Evolutionary conservation across 2,113 vertebrate genomes (phyloP), one percentile per base, ranked within the genome.

Genomic region (Hyperopisus bebe): DNA sequence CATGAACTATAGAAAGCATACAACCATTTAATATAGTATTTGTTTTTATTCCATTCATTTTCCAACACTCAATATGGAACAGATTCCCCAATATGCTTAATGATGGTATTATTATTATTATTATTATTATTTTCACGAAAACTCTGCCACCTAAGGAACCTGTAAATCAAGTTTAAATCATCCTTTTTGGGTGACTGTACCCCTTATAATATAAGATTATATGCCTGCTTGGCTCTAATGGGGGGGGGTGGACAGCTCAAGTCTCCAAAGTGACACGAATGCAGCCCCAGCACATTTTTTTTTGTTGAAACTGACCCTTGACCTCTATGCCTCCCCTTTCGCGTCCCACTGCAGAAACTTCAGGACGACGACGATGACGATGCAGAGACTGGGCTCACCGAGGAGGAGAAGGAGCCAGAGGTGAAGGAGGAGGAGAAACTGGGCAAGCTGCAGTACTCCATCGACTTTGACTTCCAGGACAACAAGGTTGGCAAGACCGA

Each of bases 381-480:
- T 0, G 98, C 97, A 0, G 98, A 98, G 93, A 98, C 95, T 0
- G 98, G 97, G 17, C 94, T 98, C 91, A 99, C 98, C 0, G 98
- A 99, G 55, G 98, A 98, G 92, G 98, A 98, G 0, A 98, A 99
- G 89, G 97, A 97, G 4, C 98, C 99, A 89, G 98, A 99, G 88
- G 98, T 98, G 92, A 99, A 99, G 88, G 98, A 99, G 88, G 96
- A 97, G 0, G 98, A 99, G 95, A 98, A 99, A 91, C 95, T 99
- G 91, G 98, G 98, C 51, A 99, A 99, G 90, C 94, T 99, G 93
- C 98, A 99, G 90, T 99, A 98, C 91, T 99, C 98, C 0, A 93
- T 99, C 91, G 98, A 99, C 90, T 99, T 99, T 0, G 98, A 99
- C 92, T 99, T 99, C 94, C 97, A 99, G 92, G 97, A 97, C 0